Base-by-base conservation (phyloP, 1,140 invertebrate species). In the Papilio helenus region DNA sequence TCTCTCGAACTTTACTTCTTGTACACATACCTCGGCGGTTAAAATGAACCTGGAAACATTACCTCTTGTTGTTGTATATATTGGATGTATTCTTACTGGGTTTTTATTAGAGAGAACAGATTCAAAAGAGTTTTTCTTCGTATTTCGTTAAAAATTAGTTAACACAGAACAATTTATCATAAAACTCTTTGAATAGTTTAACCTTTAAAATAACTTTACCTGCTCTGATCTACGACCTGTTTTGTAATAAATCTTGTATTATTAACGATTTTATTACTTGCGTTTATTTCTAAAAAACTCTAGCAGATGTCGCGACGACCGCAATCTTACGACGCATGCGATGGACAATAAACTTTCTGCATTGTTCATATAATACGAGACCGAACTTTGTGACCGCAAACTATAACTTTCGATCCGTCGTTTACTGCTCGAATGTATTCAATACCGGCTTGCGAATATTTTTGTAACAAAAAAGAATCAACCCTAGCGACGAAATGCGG, bases 401-500 rank as follows among this genome's bases (percentile, higher is more conserved):
- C 68, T 81, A 44, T 81, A 81, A 83, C 76, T 79, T 79, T 83
- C 77, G 81, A 79, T 74, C 42, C 42, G 73, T 76, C 78, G 18
- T 55, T 58, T 58, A 61, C 55, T 26, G 72, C 71, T 80, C 81
- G 74, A 81, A 80, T 79, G 55, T 80, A 76, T 44, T 72, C 4
- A 14, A 39, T 42, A 76, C 49, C 65, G 55, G 61, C 83, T 88
- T 84, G 87, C 85, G 80, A 89, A 89, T 88, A 83, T 81, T 87
- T 79, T 80, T 79, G 61, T 68, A 68, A 68, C 23, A 80, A 79
- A 81, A 74, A 84, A 86, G 88, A 89, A 83, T 79, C 68, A 80
- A 84, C 87, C 87, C 86, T 77, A 83, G 44, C 74, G 34, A 68
- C 72, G 73, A 77, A 73, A 92, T 93, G 90, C 91, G 91, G 92